Evolutionary conservation across 2,113 vertebrate species (phyloP).

Genomic region (Pseudorectes ferrugineus): DNA sequence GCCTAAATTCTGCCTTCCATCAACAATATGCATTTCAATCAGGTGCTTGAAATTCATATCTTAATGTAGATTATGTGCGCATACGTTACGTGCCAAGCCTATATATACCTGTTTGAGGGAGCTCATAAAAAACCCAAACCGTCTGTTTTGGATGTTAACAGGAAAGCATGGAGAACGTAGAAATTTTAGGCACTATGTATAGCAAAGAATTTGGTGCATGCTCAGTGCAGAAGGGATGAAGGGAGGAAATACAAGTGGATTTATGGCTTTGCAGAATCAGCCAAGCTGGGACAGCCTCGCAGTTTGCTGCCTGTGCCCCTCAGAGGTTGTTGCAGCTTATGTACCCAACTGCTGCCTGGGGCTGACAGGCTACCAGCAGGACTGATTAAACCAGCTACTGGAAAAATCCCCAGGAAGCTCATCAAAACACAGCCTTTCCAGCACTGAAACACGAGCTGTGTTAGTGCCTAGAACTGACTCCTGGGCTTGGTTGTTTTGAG

Average conservation of each 20-base stretch:
- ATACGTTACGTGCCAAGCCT: background rate
- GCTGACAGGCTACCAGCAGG: background rate
- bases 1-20: background rate
- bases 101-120: background rate
- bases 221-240: background rate
- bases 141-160: background rate
- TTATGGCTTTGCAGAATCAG: background rate
- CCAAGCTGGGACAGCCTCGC: background rate
- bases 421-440: background rate
- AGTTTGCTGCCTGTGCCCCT: background rate
- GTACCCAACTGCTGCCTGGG: background rate
- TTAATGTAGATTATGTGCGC: background rate
- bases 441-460: background rate
- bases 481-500: background rate
- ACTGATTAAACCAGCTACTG: background rate
- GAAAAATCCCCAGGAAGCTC: background rate
- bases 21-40: background rate
- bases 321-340: background rate
- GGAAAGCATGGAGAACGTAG: background rate
- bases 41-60: background rate
- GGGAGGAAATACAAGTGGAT: background rate
- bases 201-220: background rate
- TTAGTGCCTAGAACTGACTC: background rate
- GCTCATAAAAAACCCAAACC: background rate
- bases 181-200: background rate